Percentiles rank a stretch among this genome's conserved stretches.
These are phyloP conservation scores for Malurus elegans DNA, from an alignment of 2,113 vertebrate species.

Conservation along the genomic window DNA sequence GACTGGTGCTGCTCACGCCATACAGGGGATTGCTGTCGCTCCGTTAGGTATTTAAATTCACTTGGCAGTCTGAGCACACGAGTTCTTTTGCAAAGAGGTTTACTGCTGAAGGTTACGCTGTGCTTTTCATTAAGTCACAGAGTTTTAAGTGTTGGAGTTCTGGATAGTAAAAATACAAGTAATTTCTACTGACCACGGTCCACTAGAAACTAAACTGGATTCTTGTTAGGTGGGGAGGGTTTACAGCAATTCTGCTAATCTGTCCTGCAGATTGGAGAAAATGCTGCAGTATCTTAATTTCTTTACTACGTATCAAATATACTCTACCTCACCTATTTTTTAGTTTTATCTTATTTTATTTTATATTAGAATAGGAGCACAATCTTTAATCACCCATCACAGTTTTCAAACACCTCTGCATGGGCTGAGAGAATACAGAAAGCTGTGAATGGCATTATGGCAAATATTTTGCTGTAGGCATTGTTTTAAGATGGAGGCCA, in stretches of 20 bases:
- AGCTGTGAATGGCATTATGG: neutral
- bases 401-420: neutral
- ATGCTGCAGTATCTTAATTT: neutral
- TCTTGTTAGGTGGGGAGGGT: neutral
- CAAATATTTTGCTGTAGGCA: neutral
- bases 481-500: neutral
- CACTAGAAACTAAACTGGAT: constrained; percentile 22
- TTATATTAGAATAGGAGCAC: neutral
- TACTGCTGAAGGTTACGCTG: constrained; percentile 51
- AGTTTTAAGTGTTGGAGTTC: constrained; percentile 21
- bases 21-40: neutral
- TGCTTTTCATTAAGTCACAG: constrained; percentile 38
- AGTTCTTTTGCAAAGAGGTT: constrained; percentile 36
- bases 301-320: neutral
- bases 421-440: neutral
- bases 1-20: neutral
- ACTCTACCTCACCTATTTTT: neutral
- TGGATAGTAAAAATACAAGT: constrained; percentile 27
- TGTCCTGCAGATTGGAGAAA: neutral
- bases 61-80: constrained; percentile 54
- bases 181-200: neutral
- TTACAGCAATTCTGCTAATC: neutral
- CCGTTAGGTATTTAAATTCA: constrained; percentile 30
- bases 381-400: neutral
- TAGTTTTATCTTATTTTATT: neutral